These are phyloP conservation scores for Syngnathus floridae DNA, from an alignment of 2,113 vertebrate species.

Conservation along the genomic window DNA sequence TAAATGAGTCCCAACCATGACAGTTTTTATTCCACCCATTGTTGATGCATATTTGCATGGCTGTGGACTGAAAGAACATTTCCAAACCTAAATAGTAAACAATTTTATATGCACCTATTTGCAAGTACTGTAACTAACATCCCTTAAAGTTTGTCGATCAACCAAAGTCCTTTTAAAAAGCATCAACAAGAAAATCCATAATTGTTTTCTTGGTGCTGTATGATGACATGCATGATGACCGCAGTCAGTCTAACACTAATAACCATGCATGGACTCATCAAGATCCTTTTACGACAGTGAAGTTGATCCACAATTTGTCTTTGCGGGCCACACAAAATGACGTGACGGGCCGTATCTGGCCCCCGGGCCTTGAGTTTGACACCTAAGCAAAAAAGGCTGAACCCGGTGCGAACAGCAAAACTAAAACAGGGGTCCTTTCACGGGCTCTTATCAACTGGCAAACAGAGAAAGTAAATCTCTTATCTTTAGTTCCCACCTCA, in stretches of 20 bases:
- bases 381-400: neutral
- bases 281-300: constrained; percentile 12
- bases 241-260: constrained; percentile 1
- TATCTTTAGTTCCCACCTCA: constrained; percentile 34
- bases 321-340: too few relatives aligned
- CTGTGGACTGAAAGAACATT: neutral
- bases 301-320: too few relatives aligned
- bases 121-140: neutral
- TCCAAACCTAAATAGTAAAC: neutral
- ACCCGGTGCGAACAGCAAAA: constrained; percentile 11
- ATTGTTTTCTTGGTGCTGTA: neutral
- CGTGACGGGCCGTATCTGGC: too few relatives aligned
- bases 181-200: neutral
- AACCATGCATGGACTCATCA: constrained; percentile 11
- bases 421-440: constrained; percentile 18
- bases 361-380: too few relatives aligned
- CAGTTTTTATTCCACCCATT: neutral
- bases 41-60: neutral
- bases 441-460: constrained; percentile 50
- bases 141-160: neutral
- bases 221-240: neutral
- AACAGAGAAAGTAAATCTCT: constrained; percentile 40
- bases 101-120: neutral
- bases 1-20: neutral
- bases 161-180: neutral